A percentile compares a stretch with the other conserved stretches of the same genome.
Evolutionary conservation across 2,113 vertebrate genomes (phyloP).

Genomic region (Spea bombifrons): DNA sequence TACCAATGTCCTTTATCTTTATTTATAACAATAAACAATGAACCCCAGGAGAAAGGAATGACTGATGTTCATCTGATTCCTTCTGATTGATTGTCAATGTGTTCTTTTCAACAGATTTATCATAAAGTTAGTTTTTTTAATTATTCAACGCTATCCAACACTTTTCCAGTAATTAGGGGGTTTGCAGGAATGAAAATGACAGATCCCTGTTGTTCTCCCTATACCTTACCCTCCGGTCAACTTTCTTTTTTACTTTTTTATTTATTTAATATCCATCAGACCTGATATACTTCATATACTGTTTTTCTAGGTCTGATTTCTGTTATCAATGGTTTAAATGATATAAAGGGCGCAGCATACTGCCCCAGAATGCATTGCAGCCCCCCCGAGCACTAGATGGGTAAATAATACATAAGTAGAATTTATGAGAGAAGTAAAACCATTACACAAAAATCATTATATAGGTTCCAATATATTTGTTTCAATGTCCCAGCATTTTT

Average conservation of each 20-base stretch:
- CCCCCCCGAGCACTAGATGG: conserved; percentile 9
- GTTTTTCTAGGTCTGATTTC: conserved; percentile 12
- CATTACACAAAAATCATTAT: conserved; percentile 18
- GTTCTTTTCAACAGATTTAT: too few species aligned
- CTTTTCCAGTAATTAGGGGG: neutral
- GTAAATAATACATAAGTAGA: conserved; percentile 38
- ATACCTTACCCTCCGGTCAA: neutral
- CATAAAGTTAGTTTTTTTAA: neutral
- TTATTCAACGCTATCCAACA: neutral
- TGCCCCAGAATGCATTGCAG: conserved; percentile 18
- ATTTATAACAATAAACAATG: too few species aligned
- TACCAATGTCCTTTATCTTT: too few species aligned
- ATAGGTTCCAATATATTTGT: conserved; percentile 7
- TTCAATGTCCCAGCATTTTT: neutral
- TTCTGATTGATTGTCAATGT: too few species aligned
- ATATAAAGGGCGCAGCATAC: conserved; percentile 11
- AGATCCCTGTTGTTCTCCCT: neutral
- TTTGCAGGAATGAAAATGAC: neutral
- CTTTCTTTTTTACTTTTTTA: neutral
- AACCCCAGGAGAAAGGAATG: too few species aligned
- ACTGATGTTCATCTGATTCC: too few species aligned
- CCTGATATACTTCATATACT: conserved; percentile 3
- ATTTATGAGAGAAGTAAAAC: conserved; percentile 22
- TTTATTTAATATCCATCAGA: conserved; percentile 23
- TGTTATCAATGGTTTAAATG: conserved; percentile 3